phyloP scores from a whole-genome alignment of 2,113 vertebrate species.

The Corydoras maculifer region DNA sequence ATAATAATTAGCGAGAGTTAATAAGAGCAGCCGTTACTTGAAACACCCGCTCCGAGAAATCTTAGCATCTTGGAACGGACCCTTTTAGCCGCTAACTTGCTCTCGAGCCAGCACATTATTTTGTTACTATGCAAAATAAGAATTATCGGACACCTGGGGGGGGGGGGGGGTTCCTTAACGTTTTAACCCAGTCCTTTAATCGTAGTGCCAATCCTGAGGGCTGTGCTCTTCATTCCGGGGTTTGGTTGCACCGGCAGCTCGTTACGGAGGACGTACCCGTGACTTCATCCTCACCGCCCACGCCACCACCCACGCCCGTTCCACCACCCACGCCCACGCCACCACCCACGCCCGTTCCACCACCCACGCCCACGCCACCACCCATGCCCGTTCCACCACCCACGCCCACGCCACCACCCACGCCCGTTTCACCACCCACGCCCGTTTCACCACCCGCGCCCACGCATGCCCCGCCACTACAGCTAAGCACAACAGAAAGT shows the following conservation, averaged over 20 bases:
- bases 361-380: background rate
- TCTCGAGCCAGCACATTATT: conserved; percentile 47
- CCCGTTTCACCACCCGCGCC: background rate
- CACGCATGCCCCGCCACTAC: too few relatives aligned
- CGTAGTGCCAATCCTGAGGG: conserved; percentile 12
- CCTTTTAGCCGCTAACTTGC: conserved; percentile 35
- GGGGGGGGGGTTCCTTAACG: conserved; percentile 30
- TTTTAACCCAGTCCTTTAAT: background rate
- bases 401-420: too few relatives aligned
- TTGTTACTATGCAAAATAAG: conserved; percentile 73
- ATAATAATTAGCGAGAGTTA: conserved; percentile 14
- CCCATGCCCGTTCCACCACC: too few relatives aligned
- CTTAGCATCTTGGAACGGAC: conserved; percentile 50
- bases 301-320: too few relatives aligned
- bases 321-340: background rate
- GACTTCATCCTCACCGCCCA: background rate
- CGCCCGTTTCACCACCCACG: too few relatives aligned
- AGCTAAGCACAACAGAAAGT: too few relatives aligned
- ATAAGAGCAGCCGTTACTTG: conserved; percentile 26
- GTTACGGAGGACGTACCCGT: background rate
- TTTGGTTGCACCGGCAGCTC: conserved; percentile 1
- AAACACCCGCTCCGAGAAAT: conserved; percentile 27
- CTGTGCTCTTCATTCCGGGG: background rate
- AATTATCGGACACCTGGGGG: conserved; percentile 45
- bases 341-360: too few relatives aligned